Evolutionary conservation across 1,140 invertebrate species (phyloP).

Genomic region (Yoshiicerus persimilis): DNA sequence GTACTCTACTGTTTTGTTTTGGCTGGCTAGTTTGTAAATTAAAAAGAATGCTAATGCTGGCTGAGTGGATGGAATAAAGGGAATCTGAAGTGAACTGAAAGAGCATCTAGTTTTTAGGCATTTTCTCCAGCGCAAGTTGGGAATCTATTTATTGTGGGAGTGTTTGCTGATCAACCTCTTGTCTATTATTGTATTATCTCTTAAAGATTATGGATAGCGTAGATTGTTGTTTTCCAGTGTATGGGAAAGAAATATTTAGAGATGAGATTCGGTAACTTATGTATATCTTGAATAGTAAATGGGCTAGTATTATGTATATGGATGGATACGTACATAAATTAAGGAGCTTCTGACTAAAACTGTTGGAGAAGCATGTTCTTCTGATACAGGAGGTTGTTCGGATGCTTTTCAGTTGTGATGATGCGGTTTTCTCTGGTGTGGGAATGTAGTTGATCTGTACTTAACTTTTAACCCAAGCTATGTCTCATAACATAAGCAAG

Average conservation of each 20-base stretch:
- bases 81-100: not conserved
- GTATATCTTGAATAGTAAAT: not conserved
- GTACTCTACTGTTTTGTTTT: slow-evolving; percentile 11
- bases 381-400: not conserved
- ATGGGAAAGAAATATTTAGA: not conserved
- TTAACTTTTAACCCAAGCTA: slow-evolving; percentile 11
- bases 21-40: not conserved
- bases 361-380: not conserved
- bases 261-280: not conserved
- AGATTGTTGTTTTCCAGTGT: not conserved
- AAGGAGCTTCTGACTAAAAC: slow-evolving; percentile 2
- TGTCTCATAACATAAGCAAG: not conserved
- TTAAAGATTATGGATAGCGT: slow-evolving; percentile 1
- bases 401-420: not conserved
- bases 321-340: not conserved
- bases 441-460: slow-evolving; percentile 2
- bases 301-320: not conserved
- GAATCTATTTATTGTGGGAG: slow-evolving; percentile 10
- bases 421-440: slow-evolving; percentile 7
- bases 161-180: not conserved
- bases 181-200: not conserved
- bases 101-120: not conserved
- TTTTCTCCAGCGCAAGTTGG: not conserved
- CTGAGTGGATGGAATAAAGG: not conserved
- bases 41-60: not conserved